Evolutionary conservation across 2,888 invertebrate genomes (phyloP), one percentile per base, ranked within the genome.

Genomic region (Cetonia aurata): DNA sequence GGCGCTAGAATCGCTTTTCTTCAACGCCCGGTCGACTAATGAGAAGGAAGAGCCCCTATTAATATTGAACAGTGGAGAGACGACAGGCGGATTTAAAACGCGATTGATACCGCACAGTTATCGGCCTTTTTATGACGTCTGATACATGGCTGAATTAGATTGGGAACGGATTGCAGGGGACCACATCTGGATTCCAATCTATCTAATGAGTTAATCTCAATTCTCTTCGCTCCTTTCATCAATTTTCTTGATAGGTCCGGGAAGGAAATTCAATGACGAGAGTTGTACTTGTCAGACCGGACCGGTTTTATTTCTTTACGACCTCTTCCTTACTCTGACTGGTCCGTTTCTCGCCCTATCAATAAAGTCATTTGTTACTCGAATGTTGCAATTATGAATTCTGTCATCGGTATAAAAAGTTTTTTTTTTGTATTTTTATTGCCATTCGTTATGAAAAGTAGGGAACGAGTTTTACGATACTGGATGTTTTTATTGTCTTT

Each of bases 81-180:
- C 46, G 31, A 33, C 50, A 53, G 25, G 62, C 41, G 60, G 50
- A 62, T 60, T 62, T 60, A 60, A 60, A 60, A 48, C 33, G 10
- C 25, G 33, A 48, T 62, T 60, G 48, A 31, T 46, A 60, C 25
- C 37, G 42, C 50, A 25, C 62, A 60, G 31, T 69, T 69, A 53
- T 69, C 68, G 68, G 57, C 10, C 53, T 69, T 69, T 69, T 69
- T 69, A 69, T 69, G 60, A 69, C 62, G 52, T 69, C 69, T 69
- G 62, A 69, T 62, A 62, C 62, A 52, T 62, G 33, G 25, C 62
- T 48, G 53, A 62, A 52, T 60, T 62, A 69, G 69, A 69, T 69
- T 69, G 52, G 59, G 41, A n/a, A 46, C 52, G 31, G 69, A 69
- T 69, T 69, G 69, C 62, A 25, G 25, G 25, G 60, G 69, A 60